These are phyloP conservation scores for Silurus meridionalis DNA, from an alignment of 2,113 vertebrate species.

Conservation along the genomic window DNA sequence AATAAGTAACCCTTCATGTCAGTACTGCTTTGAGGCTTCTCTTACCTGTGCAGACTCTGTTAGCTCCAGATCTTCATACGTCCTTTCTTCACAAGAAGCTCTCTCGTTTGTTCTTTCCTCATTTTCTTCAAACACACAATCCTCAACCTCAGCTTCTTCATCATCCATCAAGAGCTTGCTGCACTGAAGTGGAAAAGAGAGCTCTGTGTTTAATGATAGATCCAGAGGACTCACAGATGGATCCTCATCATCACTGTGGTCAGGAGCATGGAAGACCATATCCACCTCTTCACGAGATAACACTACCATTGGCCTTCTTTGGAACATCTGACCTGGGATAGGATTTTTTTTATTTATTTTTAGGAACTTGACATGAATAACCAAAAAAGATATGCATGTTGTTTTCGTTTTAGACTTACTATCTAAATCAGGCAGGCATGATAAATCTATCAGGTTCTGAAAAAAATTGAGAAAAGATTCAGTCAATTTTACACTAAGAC, in stretches of 20 bases:
- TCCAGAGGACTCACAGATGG: slow-evolving; percentile 37
- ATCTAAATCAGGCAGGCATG: slow-evolving; percentile 13
- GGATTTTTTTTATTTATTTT: not conserved
- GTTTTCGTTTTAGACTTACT: slow-evolving; percentile 23
- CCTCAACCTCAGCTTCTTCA: not conserved
- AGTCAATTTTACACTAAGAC: not conserved
- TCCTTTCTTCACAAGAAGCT: not conserved
- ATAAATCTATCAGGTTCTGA: slow-evolving; percentile 20
- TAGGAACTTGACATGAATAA: slow-evolving; percentile 4
- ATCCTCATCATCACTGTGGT: slow-evolving; percentile 16
- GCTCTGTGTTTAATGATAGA: slow-evolving; percentile 13
- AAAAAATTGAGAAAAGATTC: not conserved
- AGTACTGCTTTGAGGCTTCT: not conserved
- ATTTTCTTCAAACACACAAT: not conserved
- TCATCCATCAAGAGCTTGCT: slow-evolving; percentile 23
- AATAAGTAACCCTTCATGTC: not conserved
- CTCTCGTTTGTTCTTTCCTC: slow-evolving; percentile 2
- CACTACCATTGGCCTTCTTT: slow-evolving; percentile 34
- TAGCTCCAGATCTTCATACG: not conserved
- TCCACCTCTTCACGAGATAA: slow-evolving; percentile 44
- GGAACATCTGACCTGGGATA: slow-evolving; percentile 12
- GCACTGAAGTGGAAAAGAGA: slow-evolving; percentile 13
- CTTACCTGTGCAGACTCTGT: not conserved
- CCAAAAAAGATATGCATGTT: not conserved
- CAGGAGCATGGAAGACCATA: not conserved